These are phyloP conservation scores for Procapra przewalskii DNA, from an alignment of 2,113 vertebrate genomes.

Conservation along the genomic window DNA sequence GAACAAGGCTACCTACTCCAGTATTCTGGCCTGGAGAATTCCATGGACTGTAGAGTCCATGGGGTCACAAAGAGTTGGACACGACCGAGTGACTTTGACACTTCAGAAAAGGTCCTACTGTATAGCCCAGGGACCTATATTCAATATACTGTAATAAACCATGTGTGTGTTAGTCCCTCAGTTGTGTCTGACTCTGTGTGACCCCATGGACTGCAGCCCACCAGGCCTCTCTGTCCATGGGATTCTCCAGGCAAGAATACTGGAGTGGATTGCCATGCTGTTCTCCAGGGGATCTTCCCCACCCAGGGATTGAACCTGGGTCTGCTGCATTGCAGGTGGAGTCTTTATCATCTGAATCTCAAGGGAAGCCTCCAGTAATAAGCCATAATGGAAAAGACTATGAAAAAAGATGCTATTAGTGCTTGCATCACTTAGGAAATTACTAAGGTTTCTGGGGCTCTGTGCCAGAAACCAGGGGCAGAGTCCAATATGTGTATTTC, in stretches of 20 bases:
- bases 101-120: neutral
- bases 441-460: neutral
- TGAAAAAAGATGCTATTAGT: neutral
- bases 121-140: neutral
- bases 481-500: neutral
- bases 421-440: neutral
- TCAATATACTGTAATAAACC: neutral
- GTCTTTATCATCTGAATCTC: neutral
- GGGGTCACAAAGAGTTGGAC: fast-evolving
- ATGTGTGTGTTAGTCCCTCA: neutral
- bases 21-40: neutral
- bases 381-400: neutral
- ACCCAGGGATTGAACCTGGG: neutral
- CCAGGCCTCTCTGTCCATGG: neutral
- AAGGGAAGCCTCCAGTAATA: neutral
- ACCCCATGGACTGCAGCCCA: neutral
- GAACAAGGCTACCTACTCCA: neutral
- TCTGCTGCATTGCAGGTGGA: neutral
- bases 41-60: neutral
- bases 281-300: neutral
- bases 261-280: neutral
- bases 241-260: neutral
- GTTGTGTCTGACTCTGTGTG: neutral
- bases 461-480: neutral
- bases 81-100: neutral